phyloP scores from a whole-genome alignment of 1,140 invertebrate species.

The Lysiphlebus fabarum region DNA sequence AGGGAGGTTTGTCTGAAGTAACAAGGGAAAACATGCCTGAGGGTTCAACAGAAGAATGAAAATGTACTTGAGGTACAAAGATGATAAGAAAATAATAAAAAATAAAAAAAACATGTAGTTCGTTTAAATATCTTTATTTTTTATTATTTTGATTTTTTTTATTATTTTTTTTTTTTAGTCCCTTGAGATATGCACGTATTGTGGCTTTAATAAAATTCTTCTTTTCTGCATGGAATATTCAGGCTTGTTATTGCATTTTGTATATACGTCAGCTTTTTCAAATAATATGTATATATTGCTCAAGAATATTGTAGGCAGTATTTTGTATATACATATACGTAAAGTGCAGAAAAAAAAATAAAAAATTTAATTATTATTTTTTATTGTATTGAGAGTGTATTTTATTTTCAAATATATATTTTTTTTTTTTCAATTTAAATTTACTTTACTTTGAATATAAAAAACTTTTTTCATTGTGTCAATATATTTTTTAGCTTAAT shows the following conservation, averaged over 20 bases:
- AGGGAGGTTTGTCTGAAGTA: too few species aligned
- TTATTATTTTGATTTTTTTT: background rate
- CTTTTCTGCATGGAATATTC: slow-evolving; percentile 19
- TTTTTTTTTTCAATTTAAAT: slow-evolving; percentile 12
- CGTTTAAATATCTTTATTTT: too few species aligned
- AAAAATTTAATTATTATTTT: background rate
- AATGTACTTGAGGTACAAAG: slow-evolving; percentile 8
- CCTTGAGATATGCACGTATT: slow-evolving; percentile 17
- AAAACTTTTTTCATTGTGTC: background rate
- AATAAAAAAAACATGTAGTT: slow-evolving; percentile 14
- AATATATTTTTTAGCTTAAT: too few species aligned
- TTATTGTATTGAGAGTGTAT: background rate
- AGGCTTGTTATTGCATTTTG: slow-evolving; percentile 21
- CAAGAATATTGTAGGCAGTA: too few species aligned
- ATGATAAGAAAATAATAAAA: background rate
- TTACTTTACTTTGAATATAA: background rate
- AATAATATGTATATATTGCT: too few species aligned
- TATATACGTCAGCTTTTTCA: slow-evolving; percentile 5
- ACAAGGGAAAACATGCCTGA: slow-evolving; percentile 2
- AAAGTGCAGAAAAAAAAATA: background rate
- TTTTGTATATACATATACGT: slow-evolving; percentile 3
- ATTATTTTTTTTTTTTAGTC: slow-evolving; percentile 24
- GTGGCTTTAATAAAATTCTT: slow-evolving; percentile 26
- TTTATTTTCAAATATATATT: slow-evolving; percentile 4
- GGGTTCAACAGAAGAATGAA: background rate